Evolutionary conservation across 1,140 invertebrate genomes (phyloP).

Genomic region (Conopomorpha cramerella): DNA sequence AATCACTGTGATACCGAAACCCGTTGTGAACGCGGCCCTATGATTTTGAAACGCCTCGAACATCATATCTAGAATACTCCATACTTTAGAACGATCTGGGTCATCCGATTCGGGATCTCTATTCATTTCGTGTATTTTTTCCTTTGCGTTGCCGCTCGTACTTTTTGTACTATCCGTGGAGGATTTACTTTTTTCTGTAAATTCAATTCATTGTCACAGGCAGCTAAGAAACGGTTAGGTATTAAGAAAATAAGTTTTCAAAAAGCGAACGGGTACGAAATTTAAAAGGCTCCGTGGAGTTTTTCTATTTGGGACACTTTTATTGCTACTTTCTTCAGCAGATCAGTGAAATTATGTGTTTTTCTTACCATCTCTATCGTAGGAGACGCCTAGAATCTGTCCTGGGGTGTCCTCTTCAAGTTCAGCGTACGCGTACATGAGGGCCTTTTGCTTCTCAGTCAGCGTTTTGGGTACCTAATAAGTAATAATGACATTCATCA

Average conservation of each 20-base stretch:
- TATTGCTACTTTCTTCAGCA: constrained; percentile 1
- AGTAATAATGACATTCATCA: too few species aligned
- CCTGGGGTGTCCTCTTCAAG: constrained; percentile 87
- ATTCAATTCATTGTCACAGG: too few species aligned
- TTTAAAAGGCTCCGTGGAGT: too few species aligned
- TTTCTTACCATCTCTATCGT: constrained; percentile 83
- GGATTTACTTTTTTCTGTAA: constrained; percentile 36
- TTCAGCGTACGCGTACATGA: constrained; percentile 88
- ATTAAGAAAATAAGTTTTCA: too few species aligned
- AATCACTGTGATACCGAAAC: constrained; percentile 20
- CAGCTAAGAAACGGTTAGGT: too few species aligned
- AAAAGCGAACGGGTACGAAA: too few species aligned
- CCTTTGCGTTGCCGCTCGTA: too few species aligned
- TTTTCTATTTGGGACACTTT: too few species aligned
- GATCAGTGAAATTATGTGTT: not conserved
- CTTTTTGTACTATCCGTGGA: constrained; percentile 14
- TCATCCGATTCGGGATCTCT: constrained; percentile 20
- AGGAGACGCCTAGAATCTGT: constrained; percentile 83
- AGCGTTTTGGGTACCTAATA: constrained; percentile 75
- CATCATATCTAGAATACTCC: constrained; percentile 32
- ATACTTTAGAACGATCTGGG: constrained; percentile 13
- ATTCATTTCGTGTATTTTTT: constrained; percentile 35
- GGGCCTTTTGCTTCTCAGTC: constrained; percentile 79
- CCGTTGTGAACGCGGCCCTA: constrained; percentile 17
- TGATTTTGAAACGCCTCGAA: constrained; percentile 22